Conservation (phyloP, 1,140 invertebrate genomes). For the Riptortus pedestris region DNA sequence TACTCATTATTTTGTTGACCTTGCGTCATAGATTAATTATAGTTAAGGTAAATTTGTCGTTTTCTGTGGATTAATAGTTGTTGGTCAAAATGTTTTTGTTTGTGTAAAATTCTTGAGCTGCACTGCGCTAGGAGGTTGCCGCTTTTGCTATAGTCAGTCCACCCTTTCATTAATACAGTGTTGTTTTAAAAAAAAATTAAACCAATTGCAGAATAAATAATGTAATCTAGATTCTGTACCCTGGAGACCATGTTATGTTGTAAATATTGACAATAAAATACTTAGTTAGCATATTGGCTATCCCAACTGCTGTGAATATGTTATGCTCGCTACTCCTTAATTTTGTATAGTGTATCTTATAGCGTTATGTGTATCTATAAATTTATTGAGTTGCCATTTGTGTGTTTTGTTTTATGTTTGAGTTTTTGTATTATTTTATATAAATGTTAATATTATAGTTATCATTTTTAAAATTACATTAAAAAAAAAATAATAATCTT, state of each 20-base stretch:
- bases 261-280: slow-evolving; percentile 8
- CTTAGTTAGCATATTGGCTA: background rate
- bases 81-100: too few species aligned
- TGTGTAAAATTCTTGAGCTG: too few species aligned
- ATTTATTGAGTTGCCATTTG: slow-evolving; percentile 10
- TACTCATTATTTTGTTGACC: too few species aligned
- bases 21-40: too few species aligned
- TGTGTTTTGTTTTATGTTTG: slow-evolving; percentile 16
- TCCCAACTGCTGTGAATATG: slow-evolving; percentile 6
- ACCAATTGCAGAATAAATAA: too few species aligned
- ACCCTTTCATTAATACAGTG: too few species aligned
- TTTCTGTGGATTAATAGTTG: too few species aligned
- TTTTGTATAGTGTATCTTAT: slow-evolving; percentile 3
- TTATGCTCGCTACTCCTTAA: background rate
- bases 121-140: too few species aligned
- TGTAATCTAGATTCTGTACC: too few species aligned
- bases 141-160: too few species aligned
- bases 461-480: slow-evolving; percentile 1
- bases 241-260: background rate
- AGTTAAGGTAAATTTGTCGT: too few species aligned
- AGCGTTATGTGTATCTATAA: background rate
- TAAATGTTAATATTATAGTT: slow-evolving; percentile 15
- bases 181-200: too few species aligned
- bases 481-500: slow-evolving; percentile 8
- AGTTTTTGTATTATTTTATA: slow-evolving; percentile 14